phyloP scores from a whole-genome alignment of 2,888 invertebrate species.

The Acrocyrtus sp. region DNA sequence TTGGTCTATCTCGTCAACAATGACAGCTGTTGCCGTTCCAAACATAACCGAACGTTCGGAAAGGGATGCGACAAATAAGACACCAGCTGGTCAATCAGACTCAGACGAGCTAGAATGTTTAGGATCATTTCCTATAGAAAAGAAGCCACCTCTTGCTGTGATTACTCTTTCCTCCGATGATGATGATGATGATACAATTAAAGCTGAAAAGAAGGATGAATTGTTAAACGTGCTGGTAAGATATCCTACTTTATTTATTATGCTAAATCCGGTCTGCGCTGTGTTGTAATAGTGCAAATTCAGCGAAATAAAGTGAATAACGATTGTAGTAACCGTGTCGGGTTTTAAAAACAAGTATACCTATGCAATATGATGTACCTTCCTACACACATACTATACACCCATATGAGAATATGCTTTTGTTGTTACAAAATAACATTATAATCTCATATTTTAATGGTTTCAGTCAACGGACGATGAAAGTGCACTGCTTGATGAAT shows the following conservation, averaged over 20 bases:
- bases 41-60: background rate
- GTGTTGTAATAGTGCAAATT: no score
- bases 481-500: no score
- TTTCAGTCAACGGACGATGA: no score
- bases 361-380: no score
- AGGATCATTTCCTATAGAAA: constrained; percentile 59
- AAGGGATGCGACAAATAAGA: background rate
- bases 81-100: constrained; percentile 2
- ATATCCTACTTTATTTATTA: background rate
- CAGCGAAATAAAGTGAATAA: no score
- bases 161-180: constrained; percentile 60
- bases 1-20: background rate
- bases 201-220: constrained; percentile 20
- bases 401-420: no score
- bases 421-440: no score
- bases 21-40: background rate
- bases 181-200: constrained; percentile 42
- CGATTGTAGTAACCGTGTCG: no score
- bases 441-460: no score
- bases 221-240: constrained; percentile 12
- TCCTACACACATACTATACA: no score
- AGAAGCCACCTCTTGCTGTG: constrained; percentile 61
- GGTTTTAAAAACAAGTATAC: no score
- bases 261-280: background rate
- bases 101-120: constrained; percentile 58